phyloP scores from a whole-genome alignment of 1,140 invertebrate species.

The Whitmania pigra region DNA sequence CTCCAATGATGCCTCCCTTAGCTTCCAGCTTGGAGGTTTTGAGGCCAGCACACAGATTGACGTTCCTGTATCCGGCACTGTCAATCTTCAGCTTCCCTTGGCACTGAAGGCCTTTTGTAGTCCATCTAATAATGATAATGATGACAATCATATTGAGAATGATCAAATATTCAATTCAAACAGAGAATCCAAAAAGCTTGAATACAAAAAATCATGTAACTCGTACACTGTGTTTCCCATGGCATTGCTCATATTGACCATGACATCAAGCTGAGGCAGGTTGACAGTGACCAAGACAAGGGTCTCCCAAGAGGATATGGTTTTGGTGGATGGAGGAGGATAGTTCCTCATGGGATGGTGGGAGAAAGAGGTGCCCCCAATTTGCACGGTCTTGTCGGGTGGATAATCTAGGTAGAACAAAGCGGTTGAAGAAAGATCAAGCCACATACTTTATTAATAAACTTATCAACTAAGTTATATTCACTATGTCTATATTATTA shows the following conservation, averaged over 20 bases:
- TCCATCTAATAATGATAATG: slow-evolving; percentile 53
- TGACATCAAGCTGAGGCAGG: slow-evolving; percentile 82
- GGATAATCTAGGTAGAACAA: no score
- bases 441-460: no score
- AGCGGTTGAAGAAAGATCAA: no score
- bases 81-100: slow-evolving; percentile 82
- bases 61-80: slow-evolving; percentile 82
- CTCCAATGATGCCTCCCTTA: slow-evolving; percentile 88
- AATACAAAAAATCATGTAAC: not conserved
- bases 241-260: slow-evolving; percentile 98
- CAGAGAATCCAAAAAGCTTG: not conserved
- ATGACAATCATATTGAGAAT: slow-evolving; percentile 14
- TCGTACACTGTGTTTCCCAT: slow-evolving; percentile 84
- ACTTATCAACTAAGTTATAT: no score
- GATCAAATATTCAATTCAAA: not conserved
- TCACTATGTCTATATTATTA: no score
- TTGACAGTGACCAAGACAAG: slow-evolving; percentile 87
- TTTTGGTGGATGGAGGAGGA: not conserved
- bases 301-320: slow-evolving; percentile 68
- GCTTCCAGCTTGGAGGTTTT: slow-evolving; percentile 81
- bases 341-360: slow-evolving; percentile 25
- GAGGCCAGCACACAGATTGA: slow-evolving; percentile 73
- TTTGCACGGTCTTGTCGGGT: no score
- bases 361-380: slow-evolving; percentile 20
- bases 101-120: slow-evolving; percentile 74